Conservation (phyloP, 2,888 invertebrate species). For the Coelinius sp. region DNA sequence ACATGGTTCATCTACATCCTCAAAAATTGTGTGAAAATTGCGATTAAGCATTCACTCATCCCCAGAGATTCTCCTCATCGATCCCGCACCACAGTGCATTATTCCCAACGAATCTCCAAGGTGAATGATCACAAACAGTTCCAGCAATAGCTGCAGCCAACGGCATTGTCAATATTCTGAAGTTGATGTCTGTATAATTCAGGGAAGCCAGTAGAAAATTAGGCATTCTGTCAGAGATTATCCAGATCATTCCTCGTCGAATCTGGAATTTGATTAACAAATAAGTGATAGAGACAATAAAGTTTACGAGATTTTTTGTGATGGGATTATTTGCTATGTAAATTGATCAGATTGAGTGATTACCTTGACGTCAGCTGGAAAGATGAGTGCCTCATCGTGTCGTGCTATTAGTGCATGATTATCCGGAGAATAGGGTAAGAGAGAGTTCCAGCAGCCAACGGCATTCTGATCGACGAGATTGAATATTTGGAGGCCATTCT, state of each 20-base stretch:
- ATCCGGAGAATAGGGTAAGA: constrained; percentile 76
- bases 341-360: neutral
- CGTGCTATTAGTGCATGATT: constrained; percentile 81
- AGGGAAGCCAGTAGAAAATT: constrained; percentile 80
- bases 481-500: constrained; percentile 82
- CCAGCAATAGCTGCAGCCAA: constrained; percentile 78
- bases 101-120: constrained; percentile 54
- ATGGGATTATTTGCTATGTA: neutral
- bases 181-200: constrained; percentile 84
- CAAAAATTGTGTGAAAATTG: neutral
- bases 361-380: constrained; percentile 86
- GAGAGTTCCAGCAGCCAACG: constrained; percentile 86
- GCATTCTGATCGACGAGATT: constrained; percentile 86
- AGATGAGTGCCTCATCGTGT: constrained; percentile 83
- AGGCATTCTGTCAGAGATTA: constrained; percentile 87
- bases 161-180: constrained; percentile 81
- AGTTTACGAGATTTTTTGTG: constrained; percentile 9
- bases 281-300: neutral
- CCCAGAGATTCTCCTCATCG: constrained; percentile 45
- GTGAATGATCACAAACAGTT: constrained; percentile 78
- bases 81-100: constrained; percentile 64
- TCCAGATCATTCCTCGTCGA: constrained; percentile 80
- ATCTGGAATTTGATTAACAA: constrained; percentile 69
- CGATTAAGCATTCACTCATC: neutral
- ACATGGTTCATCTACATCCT: neutral